Percentiles rank a stretch among this genome's conserved stretches.
Conservation (phyloP, 2,888 invertebrate genomes). For the Glyphotaelius pellucidus region DNA sequence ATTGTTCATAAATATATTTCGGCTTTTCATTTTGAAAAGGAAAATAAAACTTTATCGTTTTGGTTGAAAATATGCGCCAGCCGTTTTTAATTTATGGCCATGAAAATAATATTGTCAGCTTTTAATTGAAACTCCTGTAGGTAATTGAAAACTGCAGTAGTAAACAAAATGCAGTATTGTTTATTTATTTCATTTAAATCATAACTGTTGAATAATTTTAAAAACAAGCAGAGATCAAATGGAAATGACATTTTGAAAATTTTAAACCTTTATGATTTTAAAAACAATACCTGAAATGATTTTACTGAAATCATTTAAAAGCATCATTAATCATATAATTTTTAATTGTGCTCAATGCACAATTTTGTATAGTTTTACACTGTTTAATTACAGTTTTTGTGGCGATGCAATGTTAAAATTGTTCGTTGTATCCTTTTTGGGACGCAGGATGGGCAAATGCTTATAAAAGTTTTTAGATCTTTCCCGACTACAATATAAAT, state of each 20-base stretch:
- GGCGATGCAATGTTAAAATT: background rate
- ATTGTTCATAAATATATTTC: background rate
- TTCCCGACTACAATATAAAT: too few relatives aligned
- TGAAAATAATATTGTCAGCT: constrained; percentile 22
- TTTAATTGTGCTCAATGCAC: background rate
- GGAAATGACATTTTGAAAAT: background rate
- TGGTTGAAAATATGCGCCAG: background rate
- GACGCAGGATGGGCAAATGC: too few relatives aligned
- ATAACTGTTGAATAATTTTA: constrained; percentile 4
- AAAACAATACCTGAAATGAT: background rate
- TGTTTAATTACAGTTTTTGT: background rate
- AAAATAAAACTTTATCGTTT: background rate
- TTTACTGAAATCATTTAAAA: background rate
- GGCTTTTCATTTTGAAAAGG: background rate
- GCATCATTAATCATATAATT: background rate
- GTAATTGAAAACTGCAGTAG: constrained; percentile 24
- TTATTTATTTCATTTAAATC: constrained; percentile 27
- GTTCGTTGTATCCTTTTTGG: background rate
- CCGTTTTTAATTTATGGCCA: constrained; percentile 17
- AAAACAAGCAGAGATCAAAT: background rate
- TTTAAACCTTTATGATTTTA: background rate
- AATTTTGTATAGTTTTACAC: too few relatives aligned
- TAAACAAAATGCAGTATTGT: constrained; percentile 3
- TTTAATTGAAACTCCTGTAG: constrained; percentile 36
- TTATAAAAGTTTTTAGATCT: too few relatives aligned